These are phyloP conservation scores for Bovichtus diacanthus DNA, from an alignment of 2,797 vertebrate species.

Conservation along the genomic window DNA sequence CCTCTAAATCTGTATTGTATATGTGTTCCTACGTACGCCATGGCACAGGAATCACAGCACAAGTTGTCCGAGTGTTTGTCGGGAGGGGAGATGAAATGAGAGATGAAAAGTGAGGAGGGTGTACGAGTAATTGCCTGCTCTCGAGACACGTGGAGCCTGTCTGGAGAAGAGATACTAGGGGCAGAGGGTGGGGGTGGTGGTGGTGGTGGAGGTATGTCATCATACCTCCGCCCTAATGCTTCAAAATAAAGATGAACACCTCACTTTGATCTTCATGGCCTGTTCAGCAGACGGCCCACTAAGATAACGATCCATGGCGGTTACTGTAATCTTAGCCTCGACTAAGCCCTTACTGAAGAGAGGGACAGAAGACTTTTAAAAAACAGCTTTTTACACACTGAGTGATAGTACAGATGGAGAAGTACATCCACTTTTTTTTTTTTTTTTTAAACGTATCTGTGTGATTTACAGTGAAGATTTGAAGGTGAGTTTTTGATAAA, in stretches of 20 bases:
- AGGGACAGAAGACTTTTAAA: slow-evolving; percentile 20
- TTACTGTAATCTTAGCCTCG: slow-evolving; percentile 84
- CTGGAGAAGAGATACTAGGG: slow-evolving; percentile 59
- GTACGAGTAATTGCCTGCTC: slow-evolving; percentile 59
- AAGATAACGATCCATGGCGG: slow-evolving; percentile 81
- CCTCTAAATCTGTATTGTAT: slow-evolving; percentile 4
- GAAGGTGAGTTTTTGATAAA: slow-evolving; percentile 46
- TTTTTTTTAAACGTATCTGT: slow-evolving; percentile 2
- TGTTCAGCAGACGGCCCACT: slow-evolving; percentile 82
- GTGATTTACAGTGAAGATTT: slow-evolving; percentile 28
- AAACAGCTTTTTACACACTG: slow-evolving; percentile 5
- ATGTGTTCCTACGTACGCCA: slow-evolving; percentile 19
- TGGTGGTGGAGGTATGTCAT: slow-evolving; percentile 56
- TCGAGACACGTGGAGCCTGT: slow-evolving; percentile 79
- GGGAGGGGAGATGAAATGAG: slow-evolving; percentile 29
- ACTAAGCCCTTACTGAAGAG: slow-evolving; percentile 50
- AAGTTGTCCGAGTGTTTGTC: not conserved
- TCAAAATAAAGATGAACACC: slow-evolving; percentile 78
- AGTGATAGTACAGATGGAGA: not conserved
- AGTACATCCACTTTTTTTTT: too few relatives aligned
- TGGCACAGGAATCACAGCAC: slow-evolving; percentile 17
- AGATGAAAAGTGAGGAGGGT: slow-evolving; percentile 62
- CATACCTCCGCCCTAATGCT: slow-evolving; percentile 71
- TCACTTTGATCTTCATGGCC: slow-evolving; percentile 84
- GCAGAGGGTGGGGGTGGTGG: not conserved